phyloP scores from a whole-genome alignment of 92 coral and sea anemone genomes.

The Diadumene lineata region DNA sequence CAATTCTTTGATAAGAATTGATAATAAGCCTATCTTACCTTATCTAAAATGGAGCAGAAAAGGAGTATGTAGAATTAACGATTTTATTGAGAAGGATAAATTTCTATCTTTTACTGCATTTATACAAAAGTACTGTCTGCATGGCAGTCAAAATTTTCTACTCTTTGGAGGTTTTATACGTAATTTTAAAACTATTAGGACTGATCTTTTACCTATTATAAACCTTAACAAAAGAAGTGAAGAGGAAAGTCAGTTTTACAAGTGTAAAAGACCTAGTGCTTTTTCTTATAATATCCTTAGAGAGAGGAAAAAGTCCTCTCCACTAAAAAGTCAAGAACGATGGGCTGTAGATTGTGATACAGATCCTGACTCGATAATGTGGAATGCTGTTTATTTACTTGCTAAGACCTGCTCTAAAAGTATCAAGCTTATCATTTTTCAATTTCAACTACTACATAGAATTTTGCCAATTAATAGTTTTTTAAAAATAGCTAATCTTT shows the following conservation, averaged over 20 bases:
- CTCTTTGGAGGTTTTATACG: not conserved
- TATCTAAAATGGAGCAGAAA: not conserved
- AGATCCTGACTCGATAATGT: not conserved
- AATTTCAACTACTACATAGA: conserved; percentile 1
- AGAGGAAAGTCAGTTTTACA: no score
- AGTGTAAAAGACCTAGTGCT: not conserved
- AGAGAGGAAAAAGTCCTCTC: not conserved
- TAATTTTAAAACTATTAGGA: not conserved
- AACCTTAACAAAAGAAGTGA: no score
- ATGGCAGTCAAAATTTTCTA: not conserved
- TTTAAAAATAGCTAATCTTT: no score
- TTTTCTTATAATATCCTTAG: not conserved
- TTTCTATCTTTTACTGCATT: not conserved
- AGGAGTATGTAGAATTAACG: not conserved
- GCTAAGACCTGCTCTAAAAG: not conserved
- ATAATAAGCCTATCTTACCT: not conserved
- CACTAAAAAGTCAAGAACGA: not conserved
- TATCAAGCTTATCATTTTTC: not conserved
- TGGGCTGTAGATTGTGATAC: not conserved
- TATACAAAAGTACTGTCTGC: not conserved
- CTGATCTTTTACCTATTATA: not conserved
- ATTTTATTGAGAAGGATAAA: not conserved
- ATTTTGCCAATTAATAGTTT: not conserved
- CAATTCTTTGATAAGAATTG: not conserved
- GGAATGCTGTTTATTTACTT: not conserved